Base-by-base conservation (phyloP, 1,140 invertebrate genomes). In the Cataglyphis hispanica region DNA sequence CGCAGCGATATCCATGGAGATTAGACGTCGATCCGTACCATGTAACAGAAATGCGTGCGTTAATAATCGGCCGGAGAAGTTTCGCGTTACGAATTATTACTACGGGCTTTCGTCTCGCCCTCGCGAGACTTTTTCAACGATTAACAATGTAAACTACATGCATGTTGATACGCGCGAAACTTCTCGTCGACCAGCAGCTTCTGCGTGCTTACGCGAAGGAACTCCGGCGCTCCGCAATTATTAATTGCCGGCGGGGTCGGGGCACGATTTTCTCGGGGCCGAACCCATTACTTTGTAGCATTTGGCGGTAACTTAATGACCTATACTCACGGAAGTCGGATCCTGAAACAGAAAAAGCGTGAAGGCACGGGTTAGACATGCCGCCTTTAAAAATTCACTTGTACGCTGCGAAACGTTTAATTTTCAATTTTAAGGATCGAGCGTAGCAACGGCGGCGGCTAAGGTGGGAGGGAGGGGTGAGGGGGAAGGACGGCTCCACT, bases 241-340 rank as follows among this genome's bases (percentile, higher is more conserved):
- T 50, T 83, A 74, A 83, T 83, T 60, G 78, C 78, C 67, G n/a
- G 19, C 67, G 34, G 78, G 27, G 10, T 37, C 34, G 67, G 67
- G 46, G 46, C 46, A 19, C 19, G 60, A 58, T 37, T 16, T 37
- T 25, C 34, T 61, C 7, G 22, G 58, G 31, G 31, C 22, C 31
- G 40, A 56, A 70, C 22, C 72, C 37, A 64, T 70, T 86, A 77
- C 76, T 86, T 77, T 69, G 84, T 43, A 86, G 78, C 76, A 76
- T 88, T 88, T 81, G 83, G 70, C 46, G 87, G 78, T 75, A 80
- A 70, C 74, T 61, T 86, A 89, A 86, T 86, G 78, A 90, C 81
- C 80, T 77, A 90, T 94, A 95, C 95, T 95, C 91, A 95, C 95
- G 89, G 95, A 95, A 88, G 94, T 94, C 75, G 95, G 95, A 92